These are phyloP conservation scores for Lanistes nyassanus DNA, from an alignment of 1,140 invertebrate species.

Conservation along the genomic window DNA sequence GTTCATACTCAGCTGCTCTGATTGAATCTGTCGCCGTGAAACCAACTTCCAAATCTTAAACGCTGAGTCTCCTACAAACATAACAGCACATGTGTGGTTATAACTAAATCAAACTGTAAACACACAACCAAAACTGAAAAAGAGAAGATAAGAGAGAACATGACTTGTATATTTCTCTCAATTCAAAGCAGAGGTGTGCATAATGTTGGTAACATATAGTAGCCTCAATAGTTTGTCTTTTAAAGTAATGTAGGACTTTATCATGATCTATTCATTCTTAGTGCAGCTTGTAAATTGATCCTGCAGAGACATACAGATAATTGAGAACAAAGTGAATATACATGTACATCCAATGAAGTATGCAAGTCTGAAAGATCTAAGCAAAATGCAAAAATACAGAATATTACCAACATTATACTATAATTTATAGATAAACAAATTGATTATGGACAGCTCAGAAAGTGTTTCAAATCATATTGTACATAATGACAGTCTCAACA, in stretches of 20 bases:
- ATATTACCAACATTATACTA: not conserved
- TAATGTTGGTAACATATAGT: too few species aligned
- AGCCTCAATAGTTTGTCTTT: too few species aligned
- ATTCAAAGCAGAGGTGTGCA: too few species aligned
- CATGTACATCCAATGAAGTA: not conserved
- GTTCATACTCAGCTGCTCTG: conserved; percentile 20
- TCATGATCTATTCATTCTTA: too few species aligned
- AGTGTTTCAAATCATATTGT: not conserved
- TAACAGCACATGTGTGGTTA: conserved; percentile 5
- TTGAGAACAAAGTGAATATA: too few species aligned
- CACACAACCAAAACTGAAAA: not conserved
- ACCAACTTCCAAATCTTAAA: conserved; percentile 36
- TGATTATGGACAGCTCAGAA: not conserved
- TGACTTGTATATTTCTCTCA: too few species aligned
- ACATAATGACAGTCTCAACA: too few species aligned
- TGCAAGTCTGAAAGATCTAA: not conserved
- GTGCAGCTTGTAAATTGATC: too few species aligned
- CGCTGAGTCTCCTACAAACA: conserved; percentile 32
- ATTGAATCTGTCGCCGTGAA: conserved; percentile 16
- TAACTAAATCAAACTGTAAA: not conserved
- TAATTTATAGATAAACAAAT: not conserved
- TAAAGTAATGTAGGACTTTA: too few species aligned
- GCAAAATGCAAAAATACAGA: not conserved
- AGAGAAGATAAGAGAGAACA: too few species aligned
- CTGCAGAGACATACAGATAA: too few species aligned